phyloP scores from a whole-genome alignment of 2,888 invertebrate genomes.

The Calameuta pallipes region DNA sequence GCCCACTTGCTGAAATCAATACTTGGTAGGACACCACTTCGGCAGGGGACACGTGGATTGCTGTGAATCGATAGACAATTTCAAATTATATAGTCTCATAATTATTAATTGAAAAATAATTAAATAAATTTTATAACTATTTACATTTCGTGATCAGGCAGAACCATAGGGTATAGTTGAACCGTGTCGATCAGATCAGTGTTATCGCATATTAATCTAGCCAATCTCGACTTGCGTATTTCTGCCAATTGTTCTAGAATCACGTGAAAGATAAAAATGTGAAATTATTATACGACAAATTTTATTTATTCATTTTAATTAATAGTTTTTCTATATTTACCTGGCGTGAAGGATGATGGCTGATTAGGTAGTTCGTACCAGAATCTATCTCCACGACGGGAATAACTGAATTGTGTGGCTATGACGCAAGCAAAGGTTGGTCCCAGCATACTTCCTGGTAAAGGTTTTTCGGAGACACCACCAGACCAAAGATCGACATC shows the following conservation, averaged over 20 bases:
- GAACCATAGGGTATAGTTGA: constrained; percentile 91
- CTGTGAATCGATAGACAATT: constrained; percentile 67
- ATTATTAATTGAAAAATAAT: constrained; percentile 5
- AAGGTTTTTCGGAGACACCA: constrained; percentile 89
- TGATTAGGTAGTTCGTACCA: constrained; percentile 95
- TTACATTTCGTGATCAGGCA: constrained; percentile 94
- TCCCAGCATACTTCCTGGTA: constrained; percentile 92
- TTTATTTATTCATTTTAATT: background rate
- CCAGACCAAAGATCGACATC: constrained; percentile 97
- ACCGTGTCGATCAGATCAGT: constrained; percentile 92
- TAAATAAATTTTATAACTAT: constrained; percentile 56
- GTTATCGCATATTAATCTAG: constrained; percentile 90
- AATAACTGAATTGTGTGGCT: constrained; percentile 91
- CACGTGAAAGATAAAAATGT: background rate
- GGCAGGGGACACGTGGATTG: constrained; percentile 93
- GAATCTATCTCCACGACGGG: constrained; percentile 90
- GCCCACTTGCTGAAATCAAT: constrained; percentile 94
- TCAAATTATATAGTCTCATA: background rate
- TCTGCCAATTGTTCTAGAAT: constrained; percentile 82
- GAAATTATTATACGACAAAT: background rate
- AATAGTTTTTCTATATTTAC: constrained; percentile 49
- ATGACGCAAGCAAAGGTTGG: constrained; percentile 95
- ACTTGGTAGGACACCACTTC: constrained; percentile 86
- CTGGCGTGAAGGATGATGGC: constrained; percentile 87
- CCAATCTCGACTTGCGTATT: constrained; percentile 82